Evolutionary conservation across 2,113 vertebrate genomes (phyloP).

Genomic region (Paraplagusia blochii): DNA sequence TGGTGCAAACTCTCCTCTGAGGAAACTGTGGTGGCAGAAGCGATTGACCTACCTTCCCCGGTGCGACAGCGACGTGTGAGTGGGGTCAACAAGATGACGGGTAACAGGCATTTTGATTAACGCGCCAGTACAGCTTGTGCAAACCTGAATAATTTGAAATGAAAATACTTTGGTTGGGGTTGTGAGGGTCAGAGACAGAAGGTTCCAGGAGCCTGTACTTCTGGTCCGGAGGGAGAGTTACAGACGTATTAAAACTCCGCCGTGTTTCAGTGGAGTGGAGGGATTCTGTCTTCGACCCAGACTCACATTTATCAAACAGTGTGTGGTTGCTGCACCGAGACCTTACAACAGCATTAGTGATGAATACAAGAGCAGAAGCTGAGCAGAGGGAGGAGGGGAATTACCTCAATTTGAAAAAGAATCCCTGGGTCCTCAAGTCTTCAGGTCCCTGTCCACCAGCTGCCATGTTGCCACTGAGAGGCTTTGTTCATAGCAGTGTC

Average conservation of each 20-base stretch:
- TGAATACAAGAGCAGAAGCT: no score
- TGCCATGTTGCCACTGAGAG: no score
- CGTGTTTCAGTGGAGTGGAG: conserved; percentile 8
- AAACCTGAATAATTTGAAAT: conserved; percentile 63
- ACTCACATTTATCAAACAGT: conserved; percentile 27
- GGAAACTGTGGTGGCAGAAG: conserved; percentile 52
- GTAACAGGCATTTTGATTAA: conserved; percentile 56
- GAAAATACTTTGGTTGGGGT: conserved; percentile 48
- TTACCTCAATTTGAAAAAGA: no score
- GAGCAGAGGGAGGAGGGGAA: no score
- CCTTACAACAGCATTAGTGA: no score
- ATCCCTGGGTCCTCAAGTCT: no score
- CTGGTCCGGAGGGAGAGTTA: conserved; percentile 10
- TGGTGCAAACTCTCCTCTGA: conserved; percentile 40
- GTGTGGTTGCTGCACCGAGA: no score
- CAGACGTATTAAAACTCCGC: conserved; percentile 27
- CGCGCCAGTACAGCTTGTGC: conserved; percentile 39
- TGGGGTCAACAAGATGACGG: conserved; percentile 47
- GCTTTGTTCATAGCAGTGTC: no score
- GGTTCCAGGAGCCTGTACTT: conserved; percentile 23
- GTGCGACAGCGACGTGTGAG: conserved; percentile 43
- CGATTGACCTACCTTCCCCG: conserved; percentile 53
- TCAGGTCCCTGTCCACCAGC: no score
- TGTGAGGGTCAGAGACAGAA: conserved; percentile 32
- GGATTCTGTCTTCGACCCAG: conserved; percentile 6